Base-by-base conservation (phyloP, 2,797 vertebrate species). In the Rhinichthys osculus region DNA sequence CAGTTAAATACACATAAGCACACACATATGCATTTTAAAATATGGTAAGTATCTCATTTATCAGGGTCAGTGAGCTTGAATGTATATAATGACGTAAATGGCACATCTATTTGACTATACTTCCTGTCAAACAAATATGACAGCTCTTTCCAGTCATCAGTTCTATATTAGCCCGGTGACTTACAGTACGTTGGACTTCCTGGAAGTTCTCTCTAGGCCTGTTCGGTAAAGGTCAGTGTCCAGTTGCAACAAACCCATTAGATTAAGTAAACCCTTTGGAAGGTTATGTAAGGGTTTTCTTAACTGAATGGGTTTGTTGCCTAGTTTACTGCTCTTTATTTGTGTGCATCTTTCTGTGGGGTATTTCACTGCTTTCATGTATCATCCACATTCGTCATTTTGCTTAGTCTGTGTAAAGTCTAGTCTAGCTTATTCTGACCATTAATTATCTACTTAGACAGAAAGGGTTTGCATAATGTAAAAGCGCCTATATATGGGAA, bases 121-220 rank as follows among this genome's bases (percentile, higher is more conserved):
- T 50, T 83, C 71, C 81, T 64, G 27, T 74, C 71, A 83, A 83
- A 74, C 71, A 74, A 47, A 50, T 21, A 44, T 83, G 30, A 83
- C 11, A 33, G 70, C 40, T 74, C 81, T 54, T 64, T 47, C 54
- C 70, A 74, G 40, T 30, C 1, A 9, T 42, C 50, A 73, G 27
- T 42, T 83, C 81, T 73, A 35, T 83, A 73, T 74, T 83, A 83
- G 27, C 57, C 27, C 50, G 30, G 3, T 83, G 70, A 74, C 54
- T 35, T 44, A 27, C 27, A 27, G 27, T 27, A 57, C 17, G 11
- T 64, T 82, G 47, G n/a, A 23, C 40, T 54, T 78, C 23, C 38
- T 52, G 7, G 30, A 83, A 50, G 27, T n/a, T 33, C 27, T 67
- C 5, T 52, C 33, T 0, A 4, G 21, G 21, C 16, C 38, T 62